Evolutionary conservation across 2,113 vertebrate genomes (phyloP), one percentile per base, ranked within the genome.

Genomic region (Prolemur simus): DNA sequence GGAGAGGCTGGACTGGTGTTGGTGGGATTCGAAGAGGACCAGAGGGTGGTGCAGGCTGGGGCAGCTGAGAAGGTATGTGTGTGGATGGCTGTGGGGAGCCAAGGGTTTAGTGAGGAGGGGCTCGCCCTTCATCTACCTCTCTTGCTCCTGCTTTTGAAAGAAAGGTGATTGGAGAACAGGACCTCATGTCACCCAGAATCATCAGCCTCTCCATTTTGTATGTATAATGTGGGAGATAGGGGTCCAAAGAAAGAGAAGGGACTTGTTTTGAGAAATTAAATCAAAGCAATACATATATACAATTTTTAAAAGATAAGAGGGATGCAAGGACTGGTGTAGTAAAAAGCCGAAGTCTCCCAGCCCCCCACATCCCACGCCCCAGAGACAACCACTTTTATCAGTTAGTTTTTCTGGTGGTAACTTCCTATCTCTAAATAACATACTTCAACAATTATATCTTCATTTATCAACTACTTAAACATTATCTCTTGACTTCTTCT

Each of bases 321-420:
- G 58, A 73, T 14, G 47, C 14, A 54, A 87, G 21, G 45, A 90
- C 8, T 21, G 66, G 18, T 58, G 34, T 73, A 87, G 29, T 84
- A 87, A 96, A 96, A 92, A 95, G 27, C 21, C 34, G 15, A 23
- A 3, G 5, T 89, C 64, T 60, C 29, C 47, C 76, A 29, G 9
- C 20, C 32, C n/a, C 6, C 34, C 6, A 23, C 47, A 85, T 96
- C 74, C 60, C 34, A 63, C 20, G 20, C 58, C 47, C 14, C 27
- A 27, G 56, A 87, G 11, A 60, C 68, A 6, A 47, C 45, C 47
- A 52, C 49, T 96, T 93, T 91, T 89, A 82, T 45, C 90, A 69
- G 69, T 87, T 95, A 91, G 66, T 42, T 87, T 92, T 95, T 94
- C 87, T 87, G 63, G 27, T 92, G 66, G 54, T 88, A 82, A 89